Conservation (phyloP, 2,888 invertebrate genomes). For the Sylvicola fuscatus region DNA sequence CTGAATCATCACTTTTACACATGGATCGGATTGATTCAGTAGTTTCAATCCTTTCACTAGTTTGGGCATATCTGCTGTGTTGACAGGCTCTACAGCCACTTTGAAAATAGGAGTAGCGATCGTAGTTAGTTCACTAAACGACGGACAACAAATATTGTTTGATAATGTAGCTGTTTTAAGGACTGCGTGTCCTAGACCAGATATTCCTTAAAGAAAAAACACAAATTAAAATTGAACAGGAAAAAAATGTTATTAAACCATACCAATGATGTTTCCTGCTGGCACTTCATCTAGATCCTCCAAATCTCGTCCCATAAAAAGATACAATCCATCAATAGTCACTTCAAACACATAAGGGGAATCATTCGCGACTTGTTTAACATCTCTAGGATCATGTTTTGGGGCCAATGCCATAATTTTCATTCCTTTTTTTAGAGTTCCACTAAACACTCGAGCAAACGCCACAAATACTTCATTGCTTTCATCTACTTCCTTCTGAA, state of each 20-base stretch:
- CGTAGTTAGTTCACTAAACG: constrained; percentile 63
- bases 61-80: constrained; percentile 55
- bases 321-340: constrained; percentile 53
- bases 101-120: constrained; percentile 74
- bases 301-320: constrained; percentile 85
- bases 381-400: constrained; percentile 60
- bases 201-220: constrained; percentile 37
- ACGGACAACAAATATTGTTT: constrained; percentile 57
- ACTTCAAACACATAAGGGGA: constrained; percentile 22
- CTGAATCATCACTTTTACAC: constrained; percentile 74
- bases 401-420: constrained; percentile 69
- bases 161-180: constrained; percentile 82
- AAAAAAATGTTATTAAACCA: constrained; percentile 9
- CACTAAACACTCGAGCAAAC: constrained; percentile 85
- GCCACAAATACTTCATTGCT: constrained; percentile 53
- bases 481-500: constrained; percentile 11
- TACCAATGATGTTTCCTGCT: constrained; percentile 78
- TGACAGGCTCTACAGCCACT: constrained; percentile 79
- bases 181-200: constrained; percentile 64
- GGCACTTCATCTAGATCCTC: constrained; percentile 57
- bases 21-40: constrained; percentile 77
- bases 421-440: constrained; percentile 53
- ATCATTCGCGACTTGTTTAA: constrained; percentile 32
- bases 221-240: neutral
- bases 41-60: constrained; percentile 58